Evolutionary conservation across 2,888 invertebrate species (phyloP).

Genomic region (Lissonota sp.): DNA sequence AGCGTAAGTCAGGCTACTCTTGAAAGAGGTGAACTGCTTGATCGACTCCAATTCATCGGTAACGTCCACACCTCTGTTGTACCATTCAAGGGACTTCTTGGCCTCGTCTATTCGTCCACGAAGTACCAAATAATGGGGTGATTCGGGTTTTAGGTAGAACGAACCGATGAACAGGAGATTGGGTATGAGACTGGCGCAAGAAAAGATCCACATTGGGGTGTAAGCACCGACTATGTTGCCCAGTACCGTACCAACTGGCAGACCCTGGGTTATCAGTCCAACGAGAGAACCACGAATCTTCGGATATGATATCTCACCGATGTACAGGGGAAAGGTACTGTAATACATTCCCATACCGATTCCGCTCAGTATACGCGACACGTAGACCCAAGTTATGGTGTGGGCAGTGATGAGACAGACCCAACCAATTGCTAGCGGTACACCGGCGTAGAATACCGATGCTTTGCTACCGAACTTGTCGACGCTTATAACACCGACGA

Average conservation of each 20-base stretch:
- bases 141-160: conserved; percentile 75
- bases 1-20: conserved; percentile 56
- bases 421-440: conserved; percentile 60
- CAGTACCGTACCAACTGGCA: conserved; percentile 74
- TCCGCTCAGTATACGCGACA: conserved; percentile 60
- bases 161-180: conserved; percentile 69
- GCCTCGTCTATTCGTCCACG: conserved; percentile 70
- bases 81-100: conserved; percentile 73
- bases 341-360: conserved; percentile 75
- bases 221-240: conserved; percentile 77
- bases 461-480: conserved; percentile 63
- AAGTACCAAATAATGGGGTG: conserved; percentile 75
- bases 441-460: conserved; percentile 53
- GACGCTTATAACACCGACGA: conserved; percentile 60
- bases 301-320: conserved; percentile 75
- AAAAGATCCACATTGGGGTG: conserved; percentile 72
- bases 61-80: conserved; percentile 72
- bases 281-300: conserved; percentile 78
- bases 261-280: conserved; percentile 73
- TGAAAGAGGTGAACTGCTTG: conserved; percentile 71
- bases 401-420: conserved; percentile 55
- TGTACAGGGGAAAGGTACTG: conserved; percentile 74
- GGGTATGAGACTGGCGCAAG: conserved; percentile 72
- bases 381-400: conserved; percentile 60
- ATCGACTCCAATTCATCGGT: conserved; percentile 70